These are phyloP conservation scores for Drepanosiphum platanoidis DNA, from an alignment of 2,888 invertebrate genomes.

Conservation along the genomic window DNA sequence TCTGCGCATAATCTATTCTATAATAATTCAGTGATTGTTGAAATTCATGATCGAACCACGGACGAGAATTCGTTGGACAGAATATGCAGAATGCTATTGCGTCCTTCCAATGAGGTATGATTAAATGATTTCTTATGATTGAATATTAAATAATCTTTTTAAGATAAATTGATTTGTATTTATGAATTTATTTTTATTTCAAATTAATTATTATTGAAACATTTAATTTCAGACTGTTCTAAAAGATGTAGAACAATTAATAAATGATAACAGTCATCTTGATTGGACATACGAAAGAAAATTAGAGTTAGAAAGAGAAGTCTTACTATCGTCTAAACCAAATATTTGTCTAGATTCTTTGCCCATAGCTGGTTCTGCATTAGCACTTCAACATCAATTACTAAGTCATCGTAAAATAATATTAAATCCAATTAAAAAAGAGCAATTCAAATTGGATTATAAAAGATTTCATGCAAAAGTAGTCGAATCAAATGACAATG, in stretches of 20 bases:
- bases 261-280: constrained; percentile 67
- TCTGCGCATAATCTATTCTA: constrained; percentile 88
- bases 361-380: constrained; percentile 80
- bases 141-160: neutral
- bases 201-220: constrained; percentile 64
- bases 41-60: constrained; percentile 76
- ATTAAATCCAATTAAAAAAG: neutral
- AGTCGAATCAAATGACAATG: neutral
- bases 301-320: constrained; percentile 81
- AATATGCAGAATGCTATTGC: constrained; percentile 85
- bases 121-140: neutral
- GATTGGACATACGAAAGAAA: constrained; percentile 81
- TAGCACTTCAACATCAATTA: constrained; percentile 65
- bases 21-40: constrained; percentile 90
- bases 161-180: neutral
- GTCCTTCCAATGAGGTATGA: constrained; percentile 85
- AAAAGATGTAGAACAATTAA: constrained; percentile 74
- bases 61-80: constrained; percentile 69
- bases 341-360: constrained; percentile 90
- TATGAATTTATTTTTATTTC: too few species aligned
- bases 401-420: neutral
- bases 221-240: constrained; percentile 71
- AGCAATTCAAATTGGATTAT: neutral
- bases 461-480: neutral
- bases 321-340: constrained; percentile 86